These are phyloP conservation scores for Rallus limicola DNA, from an alignment of 2,113 vertebrate genomes.

Conservation along the genomic window DNA sequence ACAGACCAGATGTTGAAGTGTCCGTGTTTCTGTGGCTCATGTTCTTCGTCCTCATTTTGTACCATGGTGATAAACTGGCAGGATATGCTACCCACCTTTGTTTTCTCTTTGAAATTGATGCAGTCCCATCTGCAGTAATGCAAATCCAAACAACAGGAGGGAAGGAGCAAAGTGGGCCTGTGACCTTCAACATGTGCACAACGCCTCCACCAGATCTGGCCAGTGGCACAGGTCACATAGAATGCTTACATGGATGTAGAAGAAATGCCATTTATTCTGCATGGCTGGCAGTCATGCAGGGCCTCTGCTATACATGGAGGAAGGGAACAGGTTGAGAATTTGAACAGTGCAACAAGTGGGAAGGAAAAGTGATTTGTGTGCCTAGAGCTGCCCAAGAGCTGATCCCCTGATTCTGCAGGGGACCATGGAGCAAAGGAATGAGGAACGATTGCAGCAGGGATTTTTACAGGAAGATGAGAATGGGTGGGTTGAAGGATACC, in stretches of 20 bases:
- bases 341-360: neutral
- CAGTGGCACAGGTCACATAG: neutral
- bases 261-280: neutral
- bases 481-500: neutral
- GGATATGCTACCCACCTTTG: fast-evolving
- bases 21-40: neutral
- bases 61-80: neutral
- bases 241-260: no score
- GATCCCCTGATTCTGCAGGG: neutral
- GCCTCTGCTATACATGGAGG: neutral
- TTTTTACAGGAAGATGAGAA: neutral
- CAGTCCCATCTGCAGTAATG: neutral
- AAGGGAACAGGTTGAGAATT: neutral
- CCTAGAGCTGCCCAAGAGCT: neutral
- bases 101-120: neutral
- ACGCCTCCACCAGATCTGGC: neutral
- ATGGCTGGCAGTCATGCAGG: neutral
- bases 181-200: neutral
- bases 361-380: neutral
- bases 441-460: neutral
- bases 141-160: neutral
- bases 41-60: neutral
- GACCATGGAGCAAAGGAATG: neutral
- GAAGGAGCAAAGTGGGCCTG: neutral
- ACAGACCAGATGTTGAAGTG: neutral